These are phyloP conservation scores for Euspilapteryx auroguttella DNA, from an alignment of 2,888 invertebrate species.

Conservation along the genomic window DNA sequence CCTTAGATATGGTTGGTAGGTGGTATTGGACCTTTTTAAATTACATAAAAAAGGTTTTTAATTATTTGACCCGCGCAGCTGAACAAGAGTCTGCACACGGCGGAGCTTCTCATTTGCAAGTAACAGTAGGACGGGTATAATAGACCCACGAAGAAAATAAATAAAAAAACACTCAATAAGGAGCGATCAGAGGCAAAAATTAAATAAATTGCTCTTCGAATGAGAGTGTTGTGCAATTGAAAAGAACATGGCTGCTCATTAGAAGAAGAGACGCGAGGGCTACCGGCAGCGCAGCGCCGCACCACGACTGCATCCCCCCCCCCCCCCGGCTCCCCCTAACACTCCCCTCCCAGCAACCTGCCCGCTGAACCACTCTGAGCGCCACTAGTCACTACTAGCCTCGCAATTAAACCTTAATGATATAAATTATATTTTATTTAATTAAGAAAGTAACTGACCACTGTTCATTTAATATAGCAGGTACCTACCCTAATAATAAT, in stretches of 20 bases:
- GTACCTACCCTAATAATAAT: too few species aligned
- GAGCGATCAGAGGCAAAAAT: slow-evolving; percentile 61
- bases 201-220: slow-evolving; percentile 51
- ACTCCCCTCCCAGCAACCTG: slow-evolving; percentile 15
- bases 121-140: slow-evolving; percentile 56
- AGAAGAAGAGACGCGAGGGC: slow-evolving; percentile 19
- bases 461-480: neutral
- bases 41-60: slow-evolving; percentile 35
- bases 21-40: too few species aligned
- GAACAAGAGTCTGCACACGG: slow-evolving; percentile 40
- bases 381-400: slow-evolving; percentile 8
- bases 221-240: slow-evolving; percentile 37
- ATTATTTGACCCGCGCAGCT: slow-evolving; percentile 48
- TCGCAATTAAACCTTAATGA: slow-evolving; percentile 11
- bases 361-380: slow-evolving; percentile 7
- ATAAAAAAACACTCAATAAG: slow-evolving; percentile 59
- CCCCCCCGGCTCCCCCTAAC: too few species aligned
- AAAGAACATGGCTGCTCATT: slow-evolving; percentile 58
- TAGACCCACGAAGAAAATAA: slow-evolving; percentile 56
- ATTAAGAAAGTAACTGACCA: too few species aligned
- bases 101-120: slow-evolving; percentile 57
- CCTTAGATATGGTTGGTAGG: too few species aligned
- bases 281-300: slow-evolving; percentile 11
- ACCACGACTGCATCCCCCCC: too few species aligned
- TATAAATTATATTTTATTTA: too few species aligned